Evolutionary conservation across 53 echinoderm and acorn worm genomes (phyloP).

Genomic region (Crossaster papposus): DNA sequence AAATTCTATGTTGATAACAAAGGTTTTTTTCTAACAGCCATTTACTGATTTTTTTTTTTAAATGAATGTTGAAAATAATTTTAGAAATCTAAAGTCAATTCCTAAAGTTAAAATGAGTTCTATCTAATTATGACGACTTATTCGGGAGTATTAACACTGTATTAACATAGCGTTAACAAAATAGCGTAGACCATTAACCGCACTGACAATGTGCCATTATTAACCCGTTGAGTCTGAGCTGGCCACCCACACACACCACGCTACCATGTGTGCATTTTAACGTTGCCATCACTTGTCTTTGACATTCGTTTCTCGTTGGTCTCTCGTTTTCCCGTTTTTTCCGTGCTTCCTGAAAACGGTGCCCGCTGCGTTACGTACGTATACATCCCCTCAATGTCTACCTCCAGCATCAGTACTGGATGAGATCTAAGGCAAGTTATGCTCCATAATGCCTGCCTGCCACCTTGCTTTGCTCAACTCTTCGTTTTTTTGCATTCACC

Average conservation of each 20-base stretch:
- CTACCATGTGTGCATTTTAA: slow-evolving; percentile 49
- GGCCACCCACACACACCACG: slow-evolving; percentile 32
- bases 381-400: slow-evolving; percentile 38
- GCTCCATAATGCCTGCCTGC: slow-evolving; percentile 51
- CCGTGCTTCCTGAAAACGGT: slow-evolving; percentile 60
- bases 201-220: background rate
- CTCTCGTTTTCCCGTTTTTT: slow-evolving; percentile 43
- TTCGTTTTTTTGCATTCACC: background rate
- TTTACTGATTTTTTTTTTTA: background rate
- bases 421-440: slow-evolving; percentile 98
- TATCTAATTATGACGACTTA: too few species aligned
- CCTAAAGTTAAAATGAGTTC: background rate
- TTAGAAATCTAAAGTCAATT: background rate
- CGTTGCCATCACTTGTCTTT: slow-evolving; percentile 57
- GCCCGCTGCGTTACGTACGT: slow-evolving; percentile 43
- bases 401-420: slow-evolving; percentile 98
- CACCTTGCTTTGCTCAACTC: background rate
- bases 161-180: slow-evolving; percentile 1
- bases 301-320: slow-evolving; percentile 64
- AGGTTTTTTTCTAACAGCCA: background rate
- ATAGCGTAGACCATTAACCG: background rate
- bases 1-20: background rate
- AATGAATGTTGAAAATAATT: background rate
- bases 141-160: background rate
- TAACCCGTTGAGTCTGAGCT: slow-evolving; percentile 13